Evolutionary conservation across 2,888 invertebrate species (phyloP).

Genomic region (Phaonia tiefii): DNA sequence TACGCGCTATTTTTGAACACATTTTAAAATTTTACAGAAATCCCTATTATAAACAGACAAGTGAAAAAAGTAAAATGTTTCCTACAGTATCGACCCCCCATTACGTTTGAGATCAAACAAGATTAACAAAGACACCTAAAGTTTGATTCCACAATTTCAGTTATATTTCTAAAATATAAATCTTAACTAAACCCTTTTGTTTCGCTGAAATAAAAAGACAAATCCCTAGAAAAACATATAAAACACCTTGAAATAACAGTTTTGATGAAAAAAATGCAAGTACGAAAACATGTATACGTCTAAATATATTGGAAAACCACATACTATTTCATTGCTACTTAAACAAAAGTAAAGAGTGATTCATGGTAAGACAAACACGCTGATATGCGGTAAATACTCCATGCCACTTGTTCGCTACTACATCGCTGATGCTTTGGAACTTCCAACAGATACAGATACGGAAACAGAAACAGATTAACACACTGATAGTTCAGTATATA

Average conservation of each 20-base stretch:
- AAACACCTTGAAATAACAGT: background rate
- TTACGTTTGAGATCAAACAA: conserved; percentile 17
- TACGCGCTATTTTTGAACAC: background rate
- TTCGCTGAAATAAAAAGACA: background rate
- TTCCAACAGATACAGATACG: background rate
- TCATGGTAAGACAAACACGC: conserved; percentile 49
- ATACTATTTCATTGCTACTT: conserved; percentile 48
- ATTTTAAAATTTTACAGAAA: background rate
- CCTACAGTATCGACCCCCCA: conserved; percentile 38
- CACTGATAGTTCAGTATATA: conserved; percentile 4
- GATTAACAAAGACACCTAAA: conserved; percentile 21
- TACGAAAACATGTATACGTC: background rate
- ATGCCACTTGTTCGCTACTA: background rate
- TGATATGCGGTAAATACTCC: conserved; percentile 56
- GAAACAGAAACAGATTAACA: too few relatives aligned
- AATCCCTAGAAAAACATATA: background rate
- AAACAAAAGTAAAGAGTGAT: conserved; percentile 49
- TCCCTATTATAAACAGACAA: background rate
- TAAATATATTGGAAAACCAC: conserved; percentile 18
- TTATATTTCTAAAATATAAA: conserved; percentile 13
- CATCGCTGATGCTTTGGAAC: background rate
- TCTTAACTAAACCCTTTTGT: conserved; percentile 16
- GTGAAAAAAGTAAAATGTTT: background rate
- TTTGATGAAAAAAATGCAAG: background rate
- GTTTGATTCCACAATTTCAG: background rate